Base-by-base conservation (phyloP, 2,113 vertebrate genomes). In the Channa maculata region DNA sequence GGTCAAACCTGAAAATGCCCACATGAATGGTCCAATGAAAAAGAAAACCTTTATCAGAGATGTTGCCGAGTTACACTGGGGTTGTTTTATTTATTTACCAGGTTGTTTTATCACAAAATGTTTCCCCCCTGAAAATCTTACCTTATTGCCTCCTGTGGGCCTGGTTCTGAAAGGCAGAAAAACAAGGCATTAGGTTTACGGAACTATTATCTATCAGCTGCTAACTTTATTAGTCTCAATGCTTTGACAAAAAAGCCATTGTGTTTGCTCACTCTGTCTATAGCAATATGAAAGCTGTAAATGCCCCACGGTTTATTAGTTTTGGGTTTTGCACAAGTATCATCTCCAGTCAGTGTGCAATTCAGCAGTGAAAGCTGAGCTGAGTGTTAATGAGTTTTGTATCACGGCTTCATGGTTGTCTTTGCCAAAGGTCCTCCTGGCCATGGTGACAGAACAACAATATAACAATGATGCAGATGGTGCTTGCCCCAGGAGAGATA, bases 101-200 rank as follows among this genome's bases (percentile, higher is more conserved):
- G 48, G 50, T 65, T 85, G 65, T 85, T 81, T 79, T 77, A 79
- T 83, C 70, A 79, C 77, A 59, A 85, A 71, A 65, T 53, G 37
- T 49, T 74, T 51, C 24, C 24, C 24, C 24, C 24, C 24, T 1
- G 50, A 66, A 51, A 51, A 41, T 77, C 93, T 95, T 92, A 97
- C 96, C 95, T 92, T 61, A 90, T 50, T 75, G 92, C 80, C 6
- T 79, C 92, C 71, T 92, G 82, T 39, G 91, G 92, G 2, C 73
- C 86, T 53, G 88, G 84, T 51, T 87, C 96, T 97, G 88, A 50
- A 86, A 81, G n/a, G 15, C 15, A 64, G 15, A 75, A 24, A 44
- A 39, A 48, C 73, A 11, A 61, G 44, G 14, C 41, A 71, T 83
- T 46, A 58, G 58, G 13, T 75, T 52, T 38, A 64, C 45, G 65